Percentiles rank a stretch among this genome's conserved stretches.
Evolutionary conservation across 2,113 vertebrate species (phyloP).

Genomic region (Engraulis encrasicolus): DNA sequence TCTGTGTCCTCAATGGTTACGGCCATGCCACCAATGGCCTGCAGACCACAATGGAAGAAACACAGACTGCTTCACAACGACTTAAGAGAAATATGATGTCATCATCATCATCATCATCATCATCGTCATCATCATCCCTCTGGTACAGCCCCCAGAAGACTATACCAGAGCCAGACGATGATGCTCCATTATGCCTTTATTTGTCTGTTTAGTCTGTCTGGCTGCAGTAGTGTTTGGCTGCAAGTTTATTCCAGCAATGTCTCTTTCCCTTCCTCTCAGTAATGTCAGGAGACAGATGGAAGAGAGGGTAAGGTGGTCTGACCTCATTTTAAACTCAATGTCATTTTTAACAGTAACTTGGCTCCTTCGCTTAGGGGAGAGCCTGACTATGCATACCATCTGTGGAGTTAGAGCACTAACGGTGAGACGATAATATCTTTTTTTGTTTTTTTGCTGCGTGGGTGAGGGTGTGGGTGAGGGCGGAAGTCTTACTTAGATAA

Average conservation of each 20-base stretch:
- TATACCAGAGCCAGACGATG: too few species aligned
- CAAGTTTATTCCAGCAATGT: background rate
- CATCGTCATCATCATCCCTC: too few species aligned
- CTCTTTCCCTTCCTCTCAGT: background rate
- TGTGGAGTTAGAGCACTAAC: background rate
- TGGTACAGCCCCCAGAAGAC: too few species aligned
- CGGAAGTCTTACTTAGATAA: background rate
- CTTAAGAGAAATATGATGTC: too few species aligned
- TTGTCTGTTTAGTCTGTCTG: background rate
- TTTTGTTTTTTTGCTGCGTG: background rate
- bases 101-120: too few species aligned
- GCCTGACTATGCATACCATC: background rate
- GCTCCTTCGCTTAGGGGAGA: background rate
- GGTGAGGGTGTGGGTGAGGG: background rate
- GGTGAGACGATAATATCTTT: background rate
- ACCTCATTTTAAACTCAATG: background rate
- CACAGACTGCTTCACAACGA: too few species aligned
- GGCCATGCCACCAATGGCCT: too few species aligned
- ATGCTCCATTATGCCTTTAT: too few species aligned
- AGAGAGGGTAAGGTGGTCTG: background rate
- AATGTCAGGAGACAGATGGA: background rate
- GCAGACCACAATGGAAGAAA: too few species aligned
- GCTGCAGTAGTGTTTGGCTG: background rate
- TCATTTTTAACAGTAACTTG: background rate
- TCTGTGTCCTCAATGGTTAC: too few species aligned